Evolutionary conservation across 2,113 vertebrate species (phyloP), one percentile per base, ranked within the genome.

Genomic region (Percina caprodes): DNA sequence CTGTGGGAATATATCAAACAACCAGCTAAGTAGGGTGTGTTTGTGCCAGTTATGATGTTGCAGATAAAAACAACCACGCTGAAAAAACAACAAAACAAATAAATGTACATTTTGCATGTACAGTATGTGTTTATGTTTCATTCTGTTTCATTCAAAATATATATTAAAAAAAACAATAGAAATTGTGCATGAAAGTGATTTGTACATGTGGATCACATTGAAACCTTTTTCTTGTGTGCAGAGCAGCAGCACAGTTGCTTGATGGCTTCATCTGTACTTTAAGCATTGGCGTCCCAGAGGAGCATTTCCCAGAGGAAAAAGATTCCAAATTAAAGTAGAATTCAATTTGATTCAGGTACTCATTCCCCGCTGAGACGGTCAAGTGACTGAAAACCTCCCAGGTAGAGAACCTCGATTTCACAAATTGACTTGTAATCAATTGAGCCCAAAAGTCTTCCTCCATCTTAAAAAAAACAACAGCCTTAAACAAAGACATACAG

Each of bases 1-100:
- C 74, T 61, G 70, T 81, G 81, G 69, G 89, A 88, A 83, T 78
- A 48, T 61, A 66, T 82, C 30, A 68, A 12, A 61, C 68, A 18
- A 30, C 24, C 63, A 15, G 70, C 69, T 75, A 51, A 68, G 48
- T 24, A 21, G 15, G 52, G 51, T 5, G 33, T 48, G 67, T 18
- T 54, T 76, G 56, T 55, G 45, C 54, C 56, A 71, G 42, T 39
- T 74, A 66, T 52, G 48, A 73, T 19, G 24, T 35, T 45, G 6
- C 23, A 13, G 46, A 45, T 21, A 52, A 10, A 6, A 46, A 39
- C 35, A 33, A 35, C 23, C 55, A 51, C 15, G 24, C 5, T 33
- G 23, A 26, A 5, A 26, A 16, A 21, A 21, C 3, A 61, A 30
- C 23, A 26, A 26, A 58, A 26, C 2, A 3, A 26, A 46, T 51